Conservation (phyloP, 1,140 invertebrate genomes). For the Scaptomyza montana region DNA sequence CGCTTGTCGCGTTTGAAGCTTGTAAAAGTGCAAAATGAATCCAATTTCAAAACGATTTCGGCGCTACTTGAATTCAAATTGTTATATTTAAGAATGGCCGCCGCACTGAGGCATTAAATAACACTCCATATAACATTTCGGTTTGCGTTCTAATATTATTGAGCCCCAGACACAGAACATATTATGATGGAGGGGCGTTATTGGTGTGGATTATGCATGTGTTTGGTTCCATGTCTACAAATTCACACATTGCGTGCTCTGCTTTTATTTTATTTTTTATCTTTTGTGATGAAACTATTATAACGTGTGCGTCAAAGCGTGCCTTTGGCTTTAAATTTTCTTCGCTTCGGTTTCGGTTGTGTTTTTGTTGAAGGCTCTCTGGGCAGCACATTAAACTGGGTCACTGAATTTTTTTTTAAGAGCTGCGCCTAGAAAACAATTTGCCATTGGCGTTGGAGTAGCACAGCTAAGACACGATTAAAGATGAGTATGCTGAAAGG, state of each 20-base stretch:
- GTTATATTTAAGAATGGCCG: slow-evolving; percentile 21
- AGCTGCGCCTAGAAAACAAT: slow-evolving; percentile 72
- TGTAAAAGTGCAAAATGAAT: slow-evolving; percentile 41
- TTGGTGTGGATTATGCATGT: slow-evolving; percentile 20
- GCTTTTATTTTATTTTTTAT: slow-evolving; percentile 26
- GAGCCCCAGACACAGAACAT: slow-evolving; percentile 12
- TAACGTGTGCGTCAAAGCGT: slow-evolving; percentile 66
- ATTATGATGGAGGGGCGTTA: background rate
- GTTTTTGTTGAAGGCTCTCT: slow-evolving; percentile 20
- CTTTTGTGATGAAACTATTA: slow-evolving; percentile 74
- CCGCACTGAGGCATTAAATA: slow-evolving; percentile 28
- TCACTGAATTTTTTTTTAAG: slow-evolving; percentile 73
- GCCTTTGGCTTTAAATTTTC: slow-evolving; percentile 23
- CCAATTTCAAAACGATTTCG: slow-evolving; percentile 43
- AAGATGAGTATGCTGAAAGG: background rate
- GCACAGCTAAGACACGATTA: slow-evolving; percentile 3
- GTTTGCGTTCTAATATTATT: slow-evolving; percentile 11
- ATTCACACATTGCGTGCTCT: slow-evolving; percentile 62
- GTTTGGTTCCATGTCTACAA: slow-evolving; percentile 48
- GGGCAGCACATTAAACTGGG: slow-evolving; percentile 58
- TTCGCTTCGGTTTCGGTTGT: slow-evolving; percentile 9
- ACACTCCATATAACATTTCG: slow-evolving; percentile 31
- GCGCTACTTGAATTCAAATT: slow-evolving; percentile 46
- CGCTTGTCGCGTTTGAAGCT: slow-evolving; percentile 25
- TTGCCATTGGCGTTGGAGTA: slow-evolving; percentile 40